Conservation (phyloP, 2,888 invertebrate genomes). For the Aelia acuminata region DNA sequence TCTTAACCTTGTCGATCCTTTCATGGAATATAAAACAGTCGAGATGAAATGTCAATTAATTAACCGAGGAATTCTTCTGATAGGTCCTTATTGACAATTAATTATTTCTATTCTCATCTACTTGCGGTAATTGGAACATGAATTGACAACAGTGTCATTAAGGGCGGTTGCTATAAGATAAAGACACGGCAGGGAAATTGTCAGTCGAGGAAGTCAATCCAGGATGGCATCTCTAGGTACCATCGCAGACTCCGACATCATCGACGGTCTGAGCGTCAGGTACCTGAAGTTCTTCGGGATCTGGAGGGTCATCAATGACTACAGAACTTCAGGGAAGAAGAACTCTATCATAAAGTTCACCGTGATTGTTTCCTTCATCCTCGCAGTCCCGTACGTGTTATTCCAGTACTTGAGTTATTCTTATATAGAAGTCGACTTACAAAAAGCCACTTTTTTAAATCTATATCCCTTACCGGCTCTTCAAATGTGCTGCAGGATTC, state of each 20-base stretch:
- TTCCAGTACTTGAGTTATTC: background rate
- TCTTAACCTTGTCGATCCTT: background rate
- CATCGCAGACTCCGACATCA: conserved; percentile 6
- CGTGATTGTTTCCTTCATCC: background rate
- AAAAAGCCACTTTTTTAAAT: conserved; percentile 1
- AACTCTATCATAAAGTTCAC: background rate
- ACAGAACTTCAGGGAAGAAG: background rate
- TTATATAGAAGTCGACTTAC: background rate
- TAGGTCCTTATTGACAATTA: conserved; percentile 34
- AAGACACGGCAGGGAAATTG: background rate
- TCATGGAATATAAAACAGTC: conserved; percentile 8
- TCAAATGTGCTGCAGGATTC: background rate
- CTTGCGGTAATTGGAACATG: conserved; percentile 10
- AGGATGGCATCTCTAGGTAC: background rate
- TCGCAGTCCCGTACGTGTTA: background rate
- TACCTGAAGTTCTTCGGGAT: conserved; percentile 7
- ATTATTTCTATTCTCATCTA: conserved; percentile 16
- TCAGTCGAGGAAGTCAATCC: background rate
- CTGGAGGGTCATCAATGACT: background rate
- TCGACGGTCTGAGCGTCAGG: background rate
- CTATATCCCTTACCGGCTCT: background rate
- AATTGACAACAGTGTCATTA: background rate
- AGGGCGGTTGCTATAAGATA: background rate
- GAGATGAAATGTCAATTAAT: conserved; percentile 22
- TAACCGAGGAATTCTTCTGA: background rate